A percentile compares a stretch with the other conserved stretches of the same genome.
These are phyloP conservation scores for Manduca sexta DNA, from an alignment of 1,140 invertebrate genomes.

Conservation along the genomic window DNA sequence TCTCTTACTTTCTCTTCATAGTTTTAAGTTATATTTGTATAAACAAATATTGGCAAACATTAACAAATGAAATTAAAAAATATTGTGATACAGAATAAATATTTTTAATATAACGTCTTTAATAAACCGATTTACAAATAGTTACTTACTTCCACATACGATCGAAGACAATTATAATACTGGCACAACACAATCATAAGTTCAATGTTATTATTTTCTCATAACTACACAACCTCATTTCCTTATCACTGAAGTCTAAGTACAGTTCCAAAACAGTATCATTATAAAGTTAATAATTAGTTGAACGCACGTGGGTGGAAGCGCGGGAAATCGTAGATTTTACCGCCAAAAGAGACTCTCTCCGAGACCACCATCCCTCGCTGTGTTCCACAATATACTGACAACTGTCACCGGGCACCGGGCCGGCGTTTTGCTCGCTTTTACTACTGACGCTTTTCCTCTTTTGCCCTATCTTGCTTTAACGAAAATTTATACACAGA, in stretches of 20 bases:
- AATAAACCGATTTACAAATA: neutral
- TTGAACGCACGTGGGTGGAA: slow-evolving; percentile 35
- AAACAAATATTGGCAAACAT: no score
- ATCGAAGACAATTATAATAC: slow-evolving; percentile 37
- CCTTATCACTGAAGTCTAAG: slow-evolving; percentile 12
- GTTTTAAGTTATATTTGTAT: no score
- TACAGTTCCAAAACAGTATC: slow-evolving; percentile 13
- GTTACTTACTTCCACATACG: slow-evolving; percentile 48
- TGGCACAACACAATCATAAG: slow-evolving; percentile 56
- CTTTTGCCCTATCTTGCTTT: slow-evolving; percentile 61
- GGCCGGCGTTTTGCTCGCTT: slow-evolving; percentile 48
- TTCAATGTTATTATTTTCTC: slow-evolving; percentile 29
- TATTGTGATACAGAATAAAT: no score
- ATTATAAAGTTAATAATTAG: slow-evolving; percentile 20
- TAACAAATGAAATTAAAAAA: no score
- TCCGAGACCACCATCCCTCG: slow-evolving; percentile 53
- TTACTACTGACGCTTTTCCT: slow-evolving; percentile 56
- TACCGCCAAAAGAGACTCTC: slow-evolving; percentile 34
- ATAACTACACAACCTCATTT: slow-evolving; percentile 31
- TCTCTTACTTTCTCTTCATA: no score
- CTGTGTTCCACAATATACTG: slow-evolving; percentile 51
- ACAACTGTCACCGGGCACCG: slow-evolving; percentile 43
- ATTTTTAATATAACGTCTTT: neutral
- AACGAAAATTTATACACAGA: slow-evolving; percentile 53
- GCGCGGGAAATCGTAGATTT: slow-evolving; percentile 57